A percentile compares a stretch with the other conserved stretches of the same genome.
Evolutionary conservation across 2,113 vertebrate genomes (phyloP).

Genomic region (Mastomys natalensis): DNA sequence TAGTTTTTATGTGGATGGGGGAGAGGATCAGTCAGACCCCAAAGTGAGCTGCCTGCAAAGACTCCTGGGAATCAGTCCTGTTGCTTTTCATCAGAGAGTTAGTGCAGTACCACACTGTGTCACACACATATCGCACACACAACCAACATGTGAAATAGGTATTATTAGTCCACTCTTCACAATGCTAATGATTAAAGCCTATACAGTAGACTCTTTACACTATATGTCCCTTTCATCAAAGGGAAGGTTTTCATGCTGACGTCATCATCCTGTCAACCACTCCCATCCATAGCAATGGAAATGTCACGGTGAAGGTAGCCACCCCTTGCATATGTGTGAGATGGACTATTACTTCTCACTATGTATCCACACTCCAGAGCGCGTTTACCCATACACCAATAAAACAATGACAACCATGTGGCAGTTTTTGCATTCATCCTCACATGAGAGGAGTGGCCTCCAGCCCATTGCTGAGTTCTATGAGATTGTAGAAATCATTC

Average conservation of each 20-base stretch:
- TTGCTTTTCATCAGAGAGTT: neutral
- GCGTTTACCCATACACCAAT: neutral
- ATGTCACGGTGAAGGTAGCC: neutral
- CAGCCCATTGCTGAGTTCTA: neutral
- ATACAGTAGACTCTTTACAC: neutral
- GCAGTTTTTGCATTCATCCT: neutral
- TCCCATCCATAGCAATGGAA: neutral
- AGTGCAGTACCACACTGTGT: neutral
- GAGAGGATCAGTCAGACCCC: neutral
- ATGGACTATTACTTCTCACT: neutral
- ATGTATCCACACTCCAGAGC: neutral
- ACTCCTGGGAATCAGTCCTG: neutral
- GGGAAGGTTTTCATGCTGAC: neutral
- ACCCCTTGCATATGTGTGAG: neutral
- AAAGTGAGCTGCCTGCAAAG: neutral
- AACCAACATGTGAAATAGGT: neutral
- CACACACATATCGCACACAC: neutral
- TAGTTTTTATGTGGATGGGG: neutral
- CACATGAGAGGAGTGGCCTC: neutral
- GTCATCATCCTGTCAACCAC: neutral
- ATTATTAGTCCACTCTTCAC: neutral
- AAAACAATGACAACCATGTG: neutral
- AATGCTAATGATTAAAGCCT: neutral
- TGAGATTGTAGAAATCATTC: neutral
- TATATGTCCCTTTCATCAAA: neutral